Evolutionary conservation across 1,140 invertebrate genomes (phyloP).

Genomic region (Helicorthomorpha holstii): DNA sequence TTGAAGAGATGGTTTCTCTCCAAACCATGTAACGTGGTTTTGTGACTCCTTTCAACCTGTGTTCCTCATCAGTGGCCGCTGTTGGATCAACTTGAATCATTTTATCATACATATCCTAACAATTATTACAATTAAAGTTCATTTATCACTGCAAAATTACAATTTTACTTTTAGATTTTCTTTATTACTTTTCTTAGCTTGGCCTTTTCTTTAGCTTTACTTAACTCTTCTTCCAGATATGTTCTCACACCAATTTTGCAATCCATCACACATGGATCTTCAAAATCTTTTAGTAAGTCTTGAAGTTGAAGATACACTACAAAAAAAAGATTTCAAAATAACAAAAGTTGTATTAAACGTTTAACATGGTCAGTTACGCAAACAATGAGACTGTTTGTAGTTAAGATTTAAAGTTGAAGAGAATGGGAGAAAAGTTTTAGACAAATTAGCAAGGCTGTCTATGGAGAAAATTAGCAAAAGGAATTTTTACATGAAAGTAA

Average conservation of each 20-base stretch:
- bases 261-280: conserved; percentile 87
- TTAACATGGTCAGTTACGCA: too few relatives aligned
- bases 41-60: conserved; percentile 70
- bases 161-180: too few relatives aligned
- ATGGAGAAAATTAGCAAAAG: too few relatives aligned
- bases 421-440: not conserved
- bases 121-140: conserved; percentile 11
- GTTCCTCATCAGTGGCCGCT: conserved; percentile 81
- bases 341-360: not conserved
- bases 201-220: conserved; percentile 85
- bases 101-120: conserved; percentile 88
- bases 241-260: conserved; percentile 90
- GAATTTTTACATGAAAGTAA: too few relatives aligned
- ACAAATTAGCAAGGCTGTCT: not conserved
- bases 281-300: conserved; percentile 78
- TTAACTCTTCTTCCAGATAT: conserved; percentile 83
- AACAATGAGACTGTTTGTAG: too few relatives aligned
- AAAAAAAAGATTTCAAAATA: not conserved
- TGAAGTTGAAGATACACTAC: conserved; percentile 67
- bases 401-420: too few relatives aligned
- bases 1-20: conserved; percentile 93
- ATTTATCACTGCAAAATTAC: not conserved
- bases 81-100: conserved; percentile 87
- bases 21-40: conserved; percentile 95
- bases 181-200: conserved; percentile 68